phyloP scores from a whole-genome alignment of 1,140 invertebrate species.

The Phymorhynchus buccinoides region DNA sequence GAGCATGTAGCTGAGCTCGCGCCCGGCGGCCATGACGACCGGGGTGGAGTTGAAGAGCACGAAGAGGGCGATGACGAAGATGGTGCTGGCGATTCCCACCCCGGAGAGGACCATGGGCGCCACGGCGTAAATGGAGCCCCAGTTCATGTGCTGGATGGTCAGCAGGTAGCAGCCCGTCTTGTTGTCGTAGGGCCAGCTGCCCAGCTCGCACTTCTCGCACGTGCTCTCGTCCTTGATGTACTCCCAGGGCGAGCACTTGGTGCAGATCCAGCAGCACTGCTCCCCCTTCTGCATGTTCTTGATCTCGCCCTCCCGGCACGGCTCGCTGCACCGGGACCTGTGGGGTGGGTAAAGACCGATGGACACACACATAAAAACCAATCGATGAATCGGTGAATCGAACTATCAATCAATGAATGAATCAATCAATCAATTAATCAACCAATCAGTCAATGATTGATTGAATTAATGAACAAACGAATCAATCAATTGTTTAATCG shows the following conservation, averaged over 20 bases:
- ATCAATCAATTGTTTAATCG: too few species aligned
- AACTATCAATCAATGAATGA: too few species aligned
- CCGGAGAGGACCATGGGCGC: conserved; percentile 76
- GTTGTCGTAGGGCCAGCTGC: conserved; percentile 73
- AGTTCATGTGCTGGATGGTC: conserved; percentile 77
- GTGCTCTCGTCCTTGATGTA: conserved; percentile 78
- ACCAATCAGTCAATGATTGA: too few species aligned
- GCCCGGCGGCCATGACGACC: conserved; percentile 71
- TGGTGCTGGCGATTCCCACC: conserved; percentile 74
- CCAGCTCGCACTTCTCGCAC: conserved; percentile 78
- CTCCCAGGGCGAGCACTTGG: conserved; percentile 79
- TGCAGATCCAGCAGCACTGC: conserved; percentile 86
- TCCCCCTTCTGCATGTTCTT: conserved; percentile 95
- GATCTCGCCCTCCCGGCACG: conserved; percentile 81
- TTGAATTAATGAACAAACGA: too few species aligned
- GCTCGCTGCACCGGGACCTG: conserved; percentile 79
- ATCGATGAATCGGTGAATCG: too few species aligned
- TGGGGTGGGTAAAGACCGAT: not conserved
- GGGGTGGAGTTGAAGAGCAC: conserved; percentile 71
- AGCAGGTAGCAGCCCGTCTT: conserved; percentile 68
- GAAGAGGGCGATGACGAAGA: conserved; percentile 67
- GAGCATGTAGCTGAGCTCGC: conserved; percentile 72
- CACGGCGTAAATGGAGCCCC: conserved; percentile 77
- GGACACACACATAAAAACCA: too few species aligned
- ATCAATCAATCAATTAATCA: too few species aligned